Conservation (phyloP, 1,140 invertebrate species). For the Heliconius himera region DNA sequence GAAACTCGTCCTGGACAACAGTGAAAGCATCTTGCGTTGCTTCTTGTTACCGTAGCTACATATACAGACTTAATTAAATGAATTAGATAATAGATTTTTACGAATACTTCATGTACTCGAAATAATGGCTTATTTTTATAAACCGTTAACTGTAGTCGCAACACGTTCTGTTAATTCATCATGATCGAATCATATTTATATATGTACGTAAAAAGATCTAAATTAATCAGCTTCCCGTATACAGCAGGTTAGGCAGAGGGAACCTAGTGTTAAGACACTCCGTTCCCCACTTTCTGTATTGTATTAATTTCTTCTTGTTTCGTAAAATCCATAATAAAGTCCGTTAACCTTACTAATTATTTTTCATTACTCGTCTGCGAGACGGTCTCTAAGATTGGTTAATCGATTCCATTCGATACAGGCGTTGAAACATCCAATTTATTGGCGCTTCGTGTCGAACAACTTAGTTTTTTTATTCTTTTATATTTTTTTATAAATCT, state of each 20-base stretch:
- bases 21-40: slow-evolving; percentile 38
- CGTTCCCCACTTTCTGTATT: too few species aligned
- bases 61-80: slow-evolving; percentile 38
- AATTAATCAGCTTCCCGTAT: too few species aligned
- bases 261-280: too few species aligned
- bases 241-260: too few species aligned
- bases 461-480: background rate
- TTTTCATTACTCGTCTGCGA: slow-evolving; percentile 9
- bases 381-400: slow-evolving; percentile 18
- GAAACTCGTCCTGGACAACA: slow-evolving; percentile 30
- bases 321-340: slow-evolving; percentile 5
- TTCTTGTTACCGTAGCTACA: slow-evolving; percentile 12
- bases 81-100: slow-evolving; percentile 35
- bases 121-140: background rate
- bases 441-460: slow-evolving; percentile 23
- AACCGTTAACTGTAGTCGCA: background rate
- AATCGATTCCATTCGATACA: slow-evolving; percentile 22
- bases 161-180: background rate
- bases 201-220: too few species aligned
- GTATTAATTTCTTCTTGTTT: background rate
- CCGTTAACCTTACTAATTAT: slow-evolving; percentile 14
- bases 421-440: slow-evolving; percentile 21
- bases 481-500: background rate
- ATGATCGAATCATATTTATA: too few species aligned
- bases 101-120: slow-evolving; percentile 16